phyloP scores from a whole-genome alignment of 2,113 vertebrate species.

The Muntiacus muntjak region DNA sequence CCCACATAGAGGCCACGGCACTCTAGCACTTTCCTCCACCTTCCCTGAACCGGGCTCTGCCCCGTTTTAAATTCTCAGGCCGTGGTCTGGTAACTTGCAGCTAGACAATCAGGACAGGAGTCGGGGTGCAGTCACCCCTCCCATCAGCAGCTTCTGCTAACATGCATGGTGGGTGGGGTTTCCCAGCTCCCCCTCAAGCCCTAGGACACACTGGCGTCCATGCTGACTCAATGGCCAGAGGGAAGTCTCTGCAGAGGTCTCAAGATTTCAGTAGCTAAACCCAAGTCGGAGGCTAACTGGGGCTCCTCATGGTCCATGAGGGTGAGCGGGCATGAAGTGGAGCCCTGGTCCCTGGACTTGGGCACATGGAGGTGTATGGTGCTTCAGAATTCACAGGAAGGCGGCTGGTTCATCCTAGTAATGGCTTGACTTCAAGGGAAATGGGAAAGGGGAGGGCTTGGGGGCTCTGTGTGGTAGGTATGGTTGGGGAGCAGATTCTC shows the following conservation, averaged over 20 bases:
- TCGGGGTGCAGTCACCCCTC: fast-evolving
- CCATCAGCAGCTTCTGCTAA: neutral
- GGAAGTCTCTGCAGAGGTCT: neutral
- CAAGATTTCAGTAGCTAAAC: neutral
- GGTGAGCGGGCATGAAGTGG: neutral
- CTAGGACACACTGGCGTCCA: neutral
- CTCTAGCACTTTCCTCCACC: neutral
- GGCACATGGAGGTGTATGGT: neutral
- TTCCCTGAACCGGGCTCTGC: neutral
- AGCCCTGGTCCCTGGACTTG: neutral
- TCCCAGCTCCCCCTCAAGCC: neutral
- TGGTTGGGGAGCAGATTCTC: neutral
- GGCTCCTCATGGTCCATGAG: neutral
- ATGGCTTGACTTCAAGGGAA: slow-evolving; percentile 45
- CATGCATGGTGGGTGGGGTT: too few relatives aligned
- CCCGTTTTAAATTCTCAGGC: neutral
- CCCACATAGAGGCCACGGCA: neutral
- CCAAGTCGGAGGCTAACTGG: neutral
- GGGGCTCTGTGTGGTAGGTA: neutral
- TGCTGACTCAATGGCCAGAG: neutral
- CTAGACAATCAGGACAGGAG: neutral
- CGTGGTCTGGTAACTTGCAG: neutral
- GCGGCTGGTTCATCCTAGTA: slow-evolving; percentile 26
- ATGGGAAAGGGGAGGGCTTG: neutral
- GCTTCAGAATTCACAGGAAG: neutral